A percentile compares a stretch with the other conserved stretches of the same genome.
These are phyloP conservation scores for Melieria omissa DNA, from an alignment of 2,888 invertebrate species.

Conservation along the genomic window DNA sequence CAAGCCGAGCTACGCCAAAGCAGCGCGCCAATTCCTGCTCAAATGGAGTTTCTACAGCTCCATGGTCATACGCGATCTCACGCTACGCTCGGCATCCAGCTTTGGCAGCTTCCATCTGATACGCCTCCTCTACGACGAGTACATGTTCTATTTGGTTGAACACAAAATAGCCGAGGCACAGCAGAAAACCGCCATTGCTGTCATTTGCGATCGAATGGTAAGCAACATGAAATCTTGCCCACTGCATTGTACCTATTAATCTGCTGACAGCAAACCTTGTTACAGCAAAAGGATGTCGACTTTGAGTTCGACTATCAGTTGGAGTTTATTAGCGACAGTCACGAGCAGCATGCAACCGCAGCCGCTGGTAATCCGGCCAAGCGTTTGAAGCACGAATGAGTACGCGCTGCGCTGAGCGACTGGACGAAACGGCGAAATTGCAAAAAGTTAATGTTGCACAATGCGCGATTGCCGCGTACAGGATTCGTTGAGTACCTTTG, in stretches of 20 bases:
- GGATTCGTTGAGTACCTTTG: slow-evolving; percentile 39
- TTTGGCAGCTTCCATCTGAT: slow-evolving; percentile 99
- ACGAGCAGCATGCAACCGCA: slow-evolving; percentile 38
- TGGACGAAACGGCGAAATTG: slow-evolving; percentile 6
- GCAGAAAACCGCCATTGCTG: slow-evolving; percentile 92
- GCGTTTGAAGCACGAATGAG: slow-evolving; percentile 64
- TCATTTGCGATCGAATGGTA: slow-evolving; percentile 75
- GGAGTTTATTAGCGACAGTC: slow-evolving; percentile 58
- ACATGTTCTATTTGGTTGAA: slow-evolving; percentile 98
- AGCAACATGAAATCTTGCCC: slow-evolving; percentile 28
- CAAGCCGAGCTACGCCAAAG: slow-evolving; percentile 83
- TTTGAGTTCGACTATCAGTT: slow-evolving; percentile 65
- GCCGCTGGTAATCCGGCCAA: slow-evolving; percentile 48
- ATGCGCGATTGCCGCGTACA: slow-evolving; percentile 22
- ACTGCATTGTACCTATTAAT: background rate
- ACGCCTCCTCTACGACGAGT: slow-evolving; percentile 97
- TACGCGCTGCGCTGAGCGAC: slow-evolving; percentile 15
- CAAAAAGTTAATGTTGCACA: slow-evolving; percentile 13
- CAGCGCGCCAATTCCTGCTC: slow-evolving; percentile 91
- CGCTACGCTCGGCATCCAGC: slow-evolving; percentile 94
- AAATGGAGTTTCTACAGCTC: slow-evolving; percentile 99
- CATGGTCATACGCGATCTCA: slow-evolving; percentile 97
- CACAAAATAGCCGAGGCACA: slow-evolving; percentile 93
- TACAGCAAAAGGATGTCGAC: slow-evolving; percentile 61
- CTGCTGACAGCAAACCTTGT: background rate